phyloP scores from a whole-genome alignment of 2,113 vertebrate species.

The Poeciliopsis occidentalis region DNA sequence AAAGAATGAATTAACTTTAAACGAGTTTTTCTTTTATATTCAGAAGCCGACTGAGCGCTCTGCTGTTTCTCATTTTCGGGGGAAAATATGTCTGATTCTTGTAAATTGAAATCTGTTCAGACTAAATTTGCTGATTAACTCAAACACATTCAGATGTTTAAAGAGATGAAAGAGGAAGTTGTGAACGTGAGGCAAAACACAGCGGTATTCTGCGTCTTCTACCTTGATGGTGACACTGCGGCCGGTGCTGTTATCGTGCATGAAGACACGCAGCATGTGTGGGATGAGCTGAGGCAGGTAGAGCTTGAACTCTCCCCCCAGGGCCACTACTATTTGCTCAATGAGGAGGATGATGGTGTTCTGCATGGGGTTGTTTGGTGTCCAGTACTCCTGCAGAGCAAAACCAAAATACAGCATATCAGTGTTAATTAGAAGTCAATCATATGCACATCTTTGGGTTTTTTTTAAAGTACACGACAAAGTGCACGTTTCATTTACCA shows the following conservation, averaged over 20 bases:
- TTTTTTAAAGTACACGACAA: neutral
- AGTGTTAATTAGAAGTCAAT: neutral
- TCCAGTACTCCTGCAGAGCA: constrained; percentile 92
- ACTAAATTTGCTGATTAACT: neutral
- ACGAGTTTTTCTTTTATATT: constrained; percentile 37
- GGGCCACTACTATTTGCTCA: constrained; percentile 96
- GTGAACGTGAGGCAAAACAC: neutral
- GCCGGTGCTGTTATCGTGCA: constrained; percentile 94
- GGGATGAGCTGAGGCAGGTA: constrained; percentile 98
- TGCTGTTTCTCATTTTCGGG: neutral
- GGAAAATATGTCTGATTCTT: neutral
- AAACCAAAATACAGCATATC: neutral
- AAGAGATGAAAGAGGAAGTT: neutral
- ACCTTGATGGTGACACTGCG: constrained; percentile 97
- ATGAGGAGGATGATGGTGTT: constrained; percentile 98
- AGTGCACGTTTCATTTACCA: neutral
- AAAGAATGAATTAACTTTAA: constrained; percentile 18
- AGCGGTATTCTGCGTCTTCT: neutral
- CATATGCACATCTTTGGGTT: neutral
- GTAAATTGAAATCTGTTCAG: neutral
- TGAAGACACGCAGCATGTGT: constrained; percentile 97
- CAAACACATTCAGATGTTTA: neutral
- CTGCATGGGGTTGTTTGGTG: constrained; percentile 98
- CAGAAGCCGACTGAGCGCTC: constrained; percentile 2
- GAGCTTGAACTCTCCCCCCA: constrained; percentile 97